phyloP scores from a whole-genome alignment of 2,113 vertebrate genomes.

The Bombycilla garrulus region DNA sequence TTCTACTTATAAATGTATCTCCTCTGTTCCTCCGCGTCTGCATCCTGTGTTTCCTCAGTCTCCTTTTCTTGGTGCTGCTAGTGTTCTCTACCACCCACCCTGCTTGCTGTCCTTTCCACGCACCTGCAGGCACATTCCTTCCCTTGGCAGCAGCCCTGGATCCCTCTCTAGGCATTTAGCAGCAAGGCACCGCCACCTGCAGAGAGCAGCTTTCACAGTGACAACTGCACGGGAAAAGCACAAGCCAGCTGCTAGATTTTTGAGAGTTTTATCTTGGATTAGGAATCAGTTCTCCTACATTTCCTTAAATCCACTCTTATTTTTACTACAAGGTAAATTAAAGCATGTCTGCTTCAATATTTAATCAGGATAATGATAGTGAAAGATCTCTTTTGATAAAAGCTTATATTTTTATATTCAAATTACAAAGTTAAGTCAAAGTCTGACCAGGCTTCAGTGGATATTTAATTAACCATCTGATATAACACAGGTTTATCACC shows the following conservation, averaged over 20 bases:
- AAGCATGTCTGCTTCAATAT: neutral
- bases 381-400: neutral
- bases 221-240: neutral
- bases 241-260: neutral
- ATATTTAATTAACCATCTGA: neutral
- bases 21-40: neutral
- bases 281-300: neutral
- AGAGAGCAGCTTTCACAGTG: neutral
- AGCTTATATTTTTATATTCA: neutral
- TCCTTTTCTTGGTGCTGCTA: neutral
- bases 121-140: neutral
- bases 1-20: neutral
- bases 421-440: neutral
- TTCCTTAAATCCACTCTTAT: neutral
- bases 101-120: neutral
- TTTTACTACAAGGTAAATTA: neutral
- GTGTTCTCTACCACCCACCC: neutral
- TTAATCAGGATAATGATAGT: neutral
- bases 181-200: conserved; percentile 42
- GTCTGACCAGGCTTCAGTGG: neutral
- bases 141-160: neutral
- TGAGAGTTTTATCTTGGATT: neutral
- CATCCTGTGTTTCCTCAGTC: neutral
- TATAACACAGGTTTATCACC: neutral
- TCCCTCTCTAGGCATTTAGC: neutral